phyloP scores from a whole-genome alignment of 2,113 vertebrate genomes.

The Trichomycterus rosablanca region DNA sequence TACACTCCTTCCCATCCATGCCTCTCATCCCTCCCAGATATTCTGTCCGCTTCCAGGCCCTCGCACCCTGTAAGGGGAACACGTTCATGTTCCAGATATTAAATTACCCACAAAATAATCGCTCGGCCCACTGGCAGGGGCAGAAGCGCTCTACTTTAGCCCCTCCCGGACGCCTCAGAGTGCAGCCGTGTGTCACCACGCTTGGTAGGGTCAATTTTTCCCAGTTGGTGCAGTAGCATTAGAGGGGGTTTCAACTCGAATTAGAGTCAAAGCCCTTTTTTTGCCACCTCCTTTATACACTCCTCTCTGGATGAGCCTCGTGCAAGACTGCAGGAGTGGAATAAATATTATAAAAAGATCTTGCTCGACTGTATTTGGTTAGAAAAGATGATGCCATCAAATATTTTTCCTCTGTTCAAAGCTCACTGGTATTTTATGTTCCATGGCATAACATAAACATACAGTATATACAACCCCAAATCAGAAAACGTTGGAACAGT shows the following conservation, averaged over 20 bases:
- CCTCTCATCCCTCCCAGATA: constrained; percentile 41
- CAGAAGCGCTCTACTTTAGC: constrained; percentile 60
- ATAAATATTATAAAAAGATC: constrained; percentile 54
- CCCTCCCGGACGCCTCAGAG: constrained; percentile 48
- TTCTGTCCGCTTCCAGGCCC: constrained; percentile 53
- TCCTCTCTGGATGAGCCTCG: constrained; percentile 40
- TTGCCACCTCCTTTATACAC: constrained; percentile 52
- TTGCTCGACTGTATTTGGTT: constrained; percentile 51
- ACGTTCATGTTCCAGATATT: constrained; percentile 72
- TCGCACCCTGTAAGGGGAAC: constrained; percentile 51
- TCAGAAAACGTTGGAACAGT: no score
- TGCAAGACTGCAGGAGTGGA: constrained; percentile 53
- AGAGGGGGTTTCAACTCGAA: constrained; percentile 55
- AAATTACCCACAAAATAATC: constrained; percentile 80
- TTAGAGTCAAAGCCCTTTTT: constrained; percentile 57
- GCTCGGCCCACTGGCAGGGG: constrained; percentile 59
- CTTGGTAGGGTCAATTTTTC: constrained; percentile 67
- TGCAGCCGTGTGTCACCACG: constrained; percentile 63
- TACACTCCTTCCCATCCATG: not conserved
- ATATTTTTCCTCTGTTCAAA: constrained; percentile 53
- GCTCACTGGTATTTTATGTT: constrained; percentile 3
- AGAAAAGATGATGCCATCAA: no score
- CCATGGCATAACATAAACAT: not conserved
- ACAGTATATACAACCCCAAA: no score
- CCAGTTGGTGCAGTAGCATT: constrained; percentile 63